phyloP scores from a whole-genome alignment of 2,888 invertebrate species.

The Papilio demoleus region DNA sequence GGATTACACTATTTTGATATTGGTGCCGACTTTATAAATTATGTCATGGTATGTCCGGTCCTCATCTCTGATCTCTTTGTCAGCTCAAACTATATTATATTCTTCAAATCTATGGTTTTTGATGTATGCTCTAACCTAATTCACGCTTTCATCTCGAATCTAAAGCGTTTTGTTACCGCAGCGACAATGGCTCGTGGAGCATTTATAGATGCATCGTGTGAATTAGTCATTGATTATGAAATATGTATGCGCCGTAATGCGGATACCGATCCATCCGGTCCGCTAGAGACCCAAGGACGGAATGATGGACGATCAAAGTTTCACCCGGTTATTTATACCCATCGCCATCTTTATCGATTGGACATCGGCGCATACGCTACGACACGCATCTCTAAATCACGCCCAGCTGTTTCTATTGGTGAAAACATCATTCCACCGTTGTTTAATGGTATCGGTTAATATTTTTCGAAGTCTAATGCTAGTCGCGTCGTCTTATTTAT shows the following conservation, averaged over 20 bases:
- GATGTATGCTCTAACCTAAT: conserved; percentile 62
- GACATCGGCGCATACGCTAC: conserved; percentile 60
- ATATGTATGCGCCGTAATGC: conserved; percentile 43
- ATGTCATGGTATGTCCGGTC: conserved; percentile 78
- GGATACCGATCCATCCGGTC: conserved; percentile 45
- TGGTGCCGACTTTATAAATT: conserved; percentile 73
- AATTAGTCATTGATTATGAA: conserved; percentile 45
- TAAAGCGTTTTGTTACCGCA: conserved; percentile 48
- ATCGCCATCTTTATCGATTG: conserved; percentile 66
- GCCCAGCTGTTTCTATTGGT: conserved; percentile 73
- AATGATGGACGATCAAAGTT: conserved; percentile 59
- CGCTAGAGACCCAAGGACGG: conserved; percentile 54
- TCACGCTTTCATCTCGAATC: conserved; percentile 58
- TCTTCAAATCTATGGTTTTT: conserved; percentile 61
- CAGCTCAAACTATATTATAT: conserved; percentile 55
- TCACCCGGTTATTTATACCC: conserved; percentile 59
- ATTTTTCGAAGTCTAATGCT: conserved; percentile 51
- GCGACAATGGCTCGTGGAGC: conserved; percentile 62
- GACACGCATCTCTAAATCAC: conserved; percentile 59
- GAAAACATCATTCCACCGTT: conserved; percentile 62
- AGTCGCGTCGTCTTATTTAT: conserved; percentile 54
- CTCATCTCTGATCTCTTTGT: conserved; percentile 72
- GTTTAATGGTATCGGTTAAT: conserved; percentile 57
- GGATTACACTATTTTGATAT: conserved; percentile 73
- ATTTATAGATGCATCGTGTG: conserved; percentile 50